Evolutionary conservation across 92 coral and sea anemone species (phyloP), one percentile per base, ranked within the genome.

Genomic region (Bergia sp.): DNA sequence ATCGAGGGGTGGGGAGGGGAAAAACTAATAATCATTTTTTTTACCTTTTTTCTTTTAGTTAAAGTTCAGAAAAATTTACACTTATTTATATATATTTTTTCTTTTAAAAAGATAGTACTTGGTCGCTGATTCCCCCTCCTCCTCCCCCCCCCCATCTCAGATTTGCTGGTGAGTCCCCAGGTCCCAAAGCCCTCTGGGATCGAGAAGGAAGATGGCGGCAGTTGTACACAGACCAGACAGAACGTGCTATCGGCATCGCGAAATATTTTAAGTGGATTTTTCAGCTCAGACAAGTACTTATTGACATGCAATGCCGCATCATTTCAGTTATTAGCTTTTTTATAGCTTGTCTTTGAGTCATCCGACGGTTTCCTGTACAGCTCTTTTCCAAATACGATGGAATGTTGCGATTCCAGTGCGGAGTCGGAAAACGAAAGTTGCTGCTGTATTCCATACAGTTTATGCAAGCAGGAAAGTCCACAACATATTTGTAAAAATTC

Each of bases 371-470:
- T 29, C 45, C 23, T 29, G 29, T 29, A 29, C 29, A 61, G 23
- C 67, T 61, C 21, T 61, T 61, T 61, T 0, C 23, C 23, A 61
- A 50, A 61, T 5, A 16, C 67, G 73, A 84, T 84, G 87, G 87
- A 71, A 55, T 23, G 37, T 40, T 44, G 79, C 67, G 65, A 44
- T 16, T 45, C 41, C 29, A 67, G 67, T 36, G 42, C 20, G 20
- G 43, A n/a, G 53, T 69, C 77, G 64, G 87, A 84, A 84, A 79
- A 84, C 78, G 65, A 44, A 37, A 21, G n/a, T 16, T 42, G 43
- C 73, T 57, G 73, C n/a, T 43, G 76, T 20, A 39, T 41, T 76
- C 7, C 80, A 76, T 50, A 50, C 9, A 41, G 50, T 18, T 42
- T 76, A 10, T 41, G 77, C 77, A 83, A 43, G 77, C 64, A 44